These are phyloP conservation scores for Scylla paramamosain DNA, from an alignment of 1,140 invertebrate genomes.

Conservation along the genomic window DNA sequence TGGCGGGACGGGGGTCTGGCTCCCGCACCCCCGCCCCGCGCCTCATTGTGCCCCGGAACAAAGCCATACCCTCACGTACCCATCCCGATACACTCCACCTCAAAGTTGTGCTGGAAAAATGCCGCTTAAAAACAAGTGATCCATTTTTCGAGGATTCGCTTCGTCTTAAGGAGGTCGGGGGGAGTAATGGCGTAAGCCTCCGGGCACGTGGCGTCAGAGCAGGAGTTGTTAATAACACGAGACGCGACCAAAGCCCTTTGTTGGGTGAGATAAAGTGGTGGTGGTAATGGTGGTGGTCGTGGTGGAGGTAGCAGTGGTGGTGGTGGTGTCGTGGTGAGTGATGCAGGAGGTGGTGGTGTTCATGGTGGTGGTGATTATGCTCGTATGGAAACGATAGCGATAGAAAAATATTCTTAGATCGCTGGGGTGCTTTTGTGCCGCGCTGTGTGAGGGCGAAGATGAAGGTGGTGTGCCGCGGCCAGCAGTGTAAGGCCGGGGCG, in stretches of 20 bases:
- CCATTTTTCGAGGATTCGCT: background rate
- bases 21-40: background rate
- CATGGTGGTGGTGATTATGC: background rate
- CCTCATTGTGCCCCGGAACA: background rate
- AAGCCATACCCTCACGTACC: background rate
- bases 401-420: background rate
- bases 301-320: background rate
- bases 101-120: background rate
- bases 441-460: too few relatives aligned
- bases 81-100: background rate
- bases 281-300: background rate
- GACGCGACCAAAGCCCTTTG: background rate
- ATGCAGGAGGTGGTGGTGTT: background rate
- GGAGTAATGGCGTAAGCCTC: background rate
- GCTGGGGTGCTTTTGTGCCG: too few relatives aligned
- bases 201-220: background rate
- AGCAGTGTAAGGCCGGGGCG: too few relatives aligned
- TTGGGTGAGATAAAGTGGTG: background rate
- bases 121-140: background rate
- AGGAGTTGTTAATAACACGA: constrained; percentile 47
- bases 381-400: background rate
- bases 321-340: constrained; percentile 15
- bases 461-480: too few relatives aligned
- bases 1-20: background rate
- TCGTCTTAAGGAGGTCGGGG: background rate